Base-by-base conservation (phyloP, 2,113 vertebrate species). In the Cynoglossus semilaevis region DNA sequence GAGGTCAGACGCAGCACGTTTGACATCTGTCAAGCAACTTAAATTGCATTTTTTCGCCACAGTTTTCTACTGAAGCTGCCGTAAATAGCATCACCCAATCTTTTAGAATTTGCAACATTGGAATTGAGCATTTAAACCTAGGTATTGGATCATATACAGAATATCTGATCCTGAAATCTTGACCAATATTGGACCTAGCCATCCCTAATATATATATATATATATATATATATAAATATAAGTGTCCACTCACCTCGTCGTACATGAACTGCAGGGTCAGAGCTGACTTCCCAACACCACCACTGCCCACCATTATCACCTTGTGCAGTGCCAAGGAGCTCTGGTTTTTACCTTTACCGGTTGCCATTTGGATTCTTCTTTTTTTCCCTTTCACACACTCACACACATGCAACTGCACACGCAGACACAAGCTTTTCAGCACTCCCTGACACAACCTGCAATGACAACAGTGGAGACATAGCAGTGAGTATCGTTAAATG, bases 181-280 rank as follows among this genome's bases (percentile, higher is more conserved):
- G n/a, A n/a, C n/a, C n/a, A n/a, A n/a, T n/a, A n/a, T n/a, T n/a
- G n/a, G n/a, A n/a, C n/a, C n/a, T n/a, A n/a, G n/a, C n/a, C n/a
- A n/a, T n/a, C n/a, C n/a, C n/a, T n/a, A n/a, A n/a, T n/a, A n/a
- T n/a, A n/a, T n/a, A n/a, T n/a, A n/a, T n/a, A n/a, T n/a, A n/a
- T n/a, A n/a, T n/a, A n/a, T n/a, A n/a, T n/a, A n/a, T n/a, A n/a
- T n/a, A n/a, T n/a, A n/a, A n/a, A 9, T 42, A 9, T 0, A 11
- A 38, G 44, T 22, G 52, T 35, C 9, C 43, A 79, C 79, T 85
- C 53, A 89, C 88, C 88, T 89, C 88, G 35, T 89, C 88, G 0
- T 89, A 89, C 88, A 89, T 89, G 63, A 89, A 89, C 81, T 89
- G 88, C 70, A 89, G 69, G n/a, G 88, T 89, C 43, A 89, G 88